Base-by-base conservation (phyloP, 2,888 invertebrate species). In the Pachliopta kotzebuea region DNA sequence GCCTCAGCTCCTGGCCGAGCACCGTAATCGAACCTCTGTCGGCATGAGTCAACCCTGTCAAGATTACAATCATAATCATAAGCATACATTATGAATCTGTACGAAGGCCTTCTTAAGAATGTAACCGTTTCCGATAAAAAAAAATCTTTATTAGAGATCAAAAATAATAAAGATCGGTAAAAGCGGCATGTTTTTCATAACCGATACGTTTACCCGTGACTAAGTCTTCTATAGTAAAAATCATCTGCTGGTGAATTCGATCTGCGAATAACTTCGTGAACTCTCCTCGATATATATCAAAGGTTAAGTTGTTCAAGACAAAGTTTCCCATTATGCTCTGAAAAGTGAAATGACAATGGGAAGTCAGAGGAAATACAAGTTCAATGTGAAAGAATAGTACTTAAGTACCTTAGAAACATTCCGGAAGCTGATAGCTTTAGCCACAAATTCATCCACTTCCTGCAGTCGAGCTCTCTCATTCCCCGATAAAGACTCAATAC, bases 201-300 rank as follows among this genome's bases (percentile, higher is more conserved):
- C 9, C 31, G 31, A 31, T 31, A 31, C 11, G 11, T 56, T 45
- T 57, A 86, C 90, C 88, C 29, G 83, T 83, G 0, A 90, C 69
- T 50, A 90, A 73, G 72, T 88, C 85, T 65, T 88, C 86, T 0
- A 87, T 60, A 0, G 81, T 76, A 2, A 67, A 58, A 0, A 86
- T 67, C 71, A 81, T 77, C 14, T 67, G 71, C 2, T 76, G 72
- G 52, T 89, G 86, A 4, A 84, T 72, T 3, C 79, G 74, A 49
- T 87, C 82, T 0, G 80, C 71, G 31, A 79, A 83, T 0, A 90
- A 29, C 70, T 83, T 75, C 0, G 85, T 84, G 63, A 77, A 87
- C 68, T 90, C 90, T 0, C 85, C 83, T 2, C 90, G 83, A 66
- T 86, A 90, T 4, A 89, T 79, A 63, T 90, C 88, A 42, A 90